Percentiles rank a stretch among this genome's conserved stretches.
Evolutionary conservation across 2,888 invertebrate genomes (phyloP).

Genomic region (Tachina fera): DNA sequence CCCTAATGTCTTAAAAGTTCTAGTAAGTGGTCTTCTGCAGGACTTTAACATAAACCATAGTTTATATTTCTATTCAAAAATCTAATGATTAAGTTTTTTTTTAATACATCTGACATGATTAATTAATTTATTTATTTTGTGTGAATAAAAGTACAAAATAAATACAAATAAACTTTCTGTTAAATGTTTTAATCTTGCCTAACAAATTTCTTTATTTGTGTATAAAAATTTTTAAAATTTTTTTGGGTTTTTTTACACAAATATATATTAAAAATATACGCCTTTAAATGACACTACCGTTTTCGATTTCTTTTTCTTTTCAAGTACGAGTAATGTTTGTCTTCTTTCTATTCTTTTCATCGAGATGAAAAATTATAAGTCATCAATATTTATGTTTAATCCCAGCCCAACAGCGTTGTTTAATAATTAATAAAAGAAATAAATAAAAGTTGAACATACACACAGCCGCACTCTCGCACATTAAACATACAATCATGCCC

Average conservation of each 20-base stretch:
- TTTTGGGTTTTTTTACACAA: conserved; percentile 41
- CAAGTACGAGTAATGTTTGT: neutral
- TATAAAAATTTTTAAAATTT: conserved; percentile 35
- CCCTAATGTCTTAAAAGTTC: too few relatives aligned
- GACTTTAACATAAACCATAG: too few relatives aligned
- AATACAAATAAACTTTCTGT: neutral
- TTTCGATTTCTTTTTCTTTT: conserved; percentile 10
- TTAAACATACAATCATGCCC: neutral
- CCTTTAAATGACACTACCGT: conserved; percentile 64
- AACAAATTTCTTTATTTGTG: conserved; percentile 62
- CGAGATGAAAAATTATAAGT: conserved; percentile 62
- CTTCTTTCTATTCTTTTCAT: conserved; percentile 10
- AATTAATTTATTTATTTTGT: neutral
- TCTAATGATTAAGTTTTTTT: neutral
- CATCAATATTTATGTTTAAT: conserved; percentile 58
- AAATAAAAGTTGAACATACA: neutral
- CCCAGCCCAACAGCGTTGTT: conserved; percentile 41
- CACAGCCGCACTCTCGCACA: neutral
- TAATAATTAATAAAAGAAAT: conserved; percentile 46
- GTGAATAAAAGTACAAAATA: too few relatives aligned
- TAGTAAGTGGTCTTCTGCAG: too few relatives aligned
- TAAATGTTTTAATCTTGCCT: conserved; percentile 34
- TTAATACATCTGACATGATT: neutral
- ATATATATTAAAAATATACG: conserved; percentile 45
- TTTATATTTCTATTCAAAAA: neutral